Evolutionary conservation across 2,797 vertebrate genomes (phyloP), one percentile per base, ranked within the genome.

Genomic region (Ctenopoma multispine): DNA sequence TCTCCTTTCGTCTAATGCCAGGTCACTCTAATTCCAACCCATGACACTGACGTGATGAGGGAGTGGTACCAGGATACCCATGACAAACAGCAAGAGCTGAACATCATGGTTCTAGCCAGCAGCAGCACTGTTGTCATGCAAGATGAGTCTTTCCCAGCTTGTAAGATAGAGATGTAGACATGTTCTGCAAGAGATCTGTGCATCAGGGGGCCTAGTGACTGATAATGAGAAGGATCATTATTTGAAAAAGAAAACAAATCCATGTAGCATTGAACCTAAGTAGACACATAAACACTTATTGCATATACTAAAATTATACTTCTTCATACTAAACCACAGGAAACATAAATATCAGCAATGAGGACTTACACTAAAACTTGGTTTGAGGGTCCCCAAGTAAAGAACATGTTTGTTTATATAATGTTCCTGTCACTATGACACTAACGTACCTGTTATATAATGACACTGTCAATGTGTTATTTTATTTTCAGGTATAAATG

Each of bases 51-150:
- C 84, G 97, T 99, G 81, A 98, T 99, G 97, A 93, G 97, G 69
- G 97, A 99, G 84, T 99, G 98, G 98, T 99, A 99, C 86, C 97
- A 98, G 86, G 96, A 99, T 84, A 99, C 97, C 64, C 98, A 99
- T 0, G 97, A 99, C 92, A 98, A 97, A 84, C 98, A 99, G 82
- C 97, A 98, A 83, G 96, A 98, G 81, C 95, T 99, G 69, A 99
- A 98, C 93, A 97, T 99, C 88, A 99, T 99, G 98, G 98, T 99
- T 81, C 92, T 99, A 86, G 98, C 98, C 63, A 98, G 97, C 94
- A 99, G 98, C 94, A 99, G 97, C 94, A 99, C 97, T 1, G 97
- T 99, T 40, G 98, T 99, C 81, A 99, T 99, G 98, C 98, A 99
- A 94, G 98, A 99, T 34, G 98, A 99, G 85, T 99, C 97, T 78